Conservation (phyloP, 2,113 vertebrate genomes). For the Probosciger aterrimus region DNA sequence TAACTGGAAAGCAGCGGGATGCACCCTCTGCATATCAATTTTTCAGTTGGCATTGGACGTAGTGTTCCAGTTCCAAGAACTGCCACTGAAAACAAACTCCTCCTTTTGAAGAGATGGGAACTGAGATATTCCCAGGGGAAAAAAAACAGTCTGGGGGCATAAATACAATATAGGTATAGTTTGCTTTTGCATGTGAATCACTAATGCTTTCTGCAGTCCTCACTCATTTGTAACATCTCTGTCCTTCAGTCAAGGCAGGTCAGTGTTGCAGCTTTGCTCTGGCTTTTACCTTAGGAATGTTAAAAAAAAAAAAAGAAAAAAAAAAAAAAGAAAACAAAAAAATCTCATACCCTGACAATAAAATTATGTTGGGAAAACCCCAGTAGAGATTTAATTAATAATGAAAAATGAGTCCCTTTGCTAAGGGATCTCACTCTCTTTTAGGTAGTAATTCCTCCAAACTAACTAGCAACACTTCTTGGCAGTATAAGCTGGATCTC, state of each 20-base stretch:
- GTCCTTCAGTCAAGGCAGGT: not conserved
- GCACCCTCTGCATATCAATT: slow-evolving; percentile 61
- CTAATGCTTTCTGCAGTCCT: not conserved
- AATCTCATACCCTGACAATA: not conserved
- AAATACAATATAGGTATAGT: slow-evolving; percentile 28
- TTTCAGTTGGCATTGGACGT: slow-evolving; percentile 23
- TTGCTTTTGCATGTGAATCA: slow-evolving; percentile 28
- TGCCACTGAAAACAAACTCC: slow-evolving; percentile 51
- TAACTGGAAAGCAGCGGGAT: not conserved
- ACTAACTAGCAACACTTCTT: not conserved
- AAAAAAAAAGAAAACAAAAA: not conserved
- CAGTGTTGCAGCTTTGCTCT: not conserved
- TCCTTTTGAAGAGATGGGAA: slow-evolving; percentile 57
- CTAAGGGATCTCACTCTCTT: not conserved
- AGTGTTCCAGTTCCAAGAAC: slow-evolving; percentile 51
- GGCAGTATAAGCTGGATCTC: not conserved
- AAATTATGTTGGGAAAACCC: not conserved
- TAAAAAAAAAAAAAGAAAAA: not conserved
- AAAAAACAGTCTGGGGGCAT: not conserved
- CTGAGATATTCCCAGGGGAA: slow-evolving; percentile 49
- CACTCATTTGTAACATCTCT: not conserved
- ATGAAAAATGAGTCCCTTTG: not conserved
- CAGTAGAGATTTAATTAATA: not conserved
- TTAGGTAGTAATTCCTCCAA: not conserved
- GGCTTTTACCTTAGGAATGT: not conserved